A percentile compares a stretch with the other conserved stretches of the same genome.
Evolutionary conservation across 1,140 invertebrate species (phyloP).

Genomic region (Lepidurus packardi): DNA sequence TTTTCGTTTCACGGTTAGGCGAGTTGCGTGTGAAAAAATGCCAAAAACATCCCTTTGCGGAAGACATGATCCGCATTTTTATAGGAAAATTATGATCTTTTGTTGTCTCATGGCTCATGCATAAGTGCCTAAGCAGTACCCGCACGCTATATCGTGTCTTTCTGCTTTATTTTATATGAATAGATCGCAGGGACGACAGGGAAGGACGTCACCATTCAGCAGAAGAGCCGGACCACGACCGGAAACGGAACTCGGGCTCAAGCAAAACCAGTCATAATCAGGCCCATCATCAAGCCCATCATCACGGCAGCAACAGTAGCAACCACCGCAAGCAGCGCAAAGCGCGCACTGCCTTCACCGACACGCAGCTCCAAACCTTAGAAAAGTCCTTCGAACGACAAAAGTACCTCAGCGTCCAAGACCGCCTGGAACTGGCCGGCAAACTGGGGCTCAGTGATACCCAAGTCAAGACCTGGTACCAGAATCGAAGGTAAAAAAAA

Average conservation of each 20-base stretch:
- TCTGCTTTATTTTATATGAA: not conserved
- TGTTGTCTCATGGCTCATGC: not conserved
- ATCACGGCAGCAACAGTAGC: not conserved
- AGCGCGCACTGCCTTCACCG: slow-evolving; percentile 95
- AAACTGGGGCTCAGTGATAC: slow-evolving; percentile 94
- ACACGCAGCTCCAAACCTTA: slow-evolving; percentile 91
- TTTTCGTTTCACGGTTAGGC: not conserved
- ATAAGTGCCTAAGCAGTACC: not conserved
- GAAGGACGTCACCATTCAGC: not conserved
- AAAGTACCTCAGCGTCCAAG: slow-evolving; percentile 97
- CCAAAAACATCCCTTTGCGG: too few species aligned
- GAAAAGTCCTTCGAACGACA: slow-evolving; percentile 97
- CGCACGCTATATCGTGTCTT: slow-evolving; percentile 14
- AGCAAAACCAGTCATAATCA: slow-evolving; percentile 6
- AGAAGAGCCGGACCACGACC: not conserved
- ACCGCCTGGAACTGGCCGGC: slow-evolving; percentile 94
- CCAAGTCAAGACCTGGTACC: slow-evolving; percentile 99
- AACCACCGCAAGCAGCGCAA: slow-evolving; percentile 75
- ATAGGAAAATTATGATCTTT: not conserved
- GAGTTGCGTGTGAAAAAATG: not conserved
- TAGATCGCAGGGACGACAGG: not conserved
- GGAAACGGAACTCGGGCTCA: not conserved
- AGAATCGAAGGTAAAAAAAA: slow-evolving; percentile 94
- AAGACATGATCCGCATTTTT: not conserved
- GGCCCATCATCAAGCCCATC: not conserved